A percentile compares a stretch with the other conserved stretches of the same genome.
These are phyloP conservation scores for Lypha dubia DNA, from an alignment of 2,888 invertebrate genomes.

Conservation along the genomic window DNA sequence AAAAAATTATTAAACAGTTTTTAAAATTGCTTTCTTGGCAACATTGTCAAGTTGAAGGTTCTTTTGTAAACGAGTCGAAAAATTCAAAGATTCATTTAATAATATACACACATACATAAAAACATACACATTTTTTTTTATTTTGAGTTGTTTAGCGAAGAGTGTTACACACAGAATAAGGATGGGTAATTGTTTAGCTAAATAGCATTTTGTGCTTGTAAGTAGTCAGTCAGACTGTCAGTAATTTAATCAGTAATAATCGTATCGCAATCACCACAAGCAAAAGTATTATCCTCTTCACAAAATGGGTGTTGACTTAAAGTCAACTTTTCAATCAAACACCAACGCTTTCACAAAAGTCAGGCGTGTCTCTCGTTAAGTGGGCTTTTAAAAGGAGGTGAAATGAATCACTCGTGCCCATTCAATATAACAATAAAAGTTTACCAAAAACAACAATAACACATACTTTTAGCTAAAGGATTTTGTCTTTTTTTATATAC, in stretches of 20 bases:
- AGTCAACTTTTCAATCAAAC: slow-evolving; percentile 66
- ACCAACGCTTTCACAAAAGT: slow-evolving; percentile 56
- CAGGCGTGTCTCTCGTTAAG: slow-evolving; percentile 70
- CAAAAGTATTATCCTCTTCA: slow-evolving; percentile 59
- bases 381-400: slow-evolving; percentile 65
- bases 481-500: slow-evolving; percentile 23
- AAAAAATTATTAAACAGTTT: not conserved
- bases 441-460: slow-evolving; percentile 12
- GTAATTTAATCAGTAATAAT: slow-evolving; percentile 43
- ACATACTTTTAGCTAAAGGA: slow-evolving; percentile 25
- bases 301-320: slow-evolving; percentile 70
- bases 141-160: not conserved
- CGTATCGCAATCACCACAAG: slow-evolving; percentile 57
- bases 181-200: slow-evolving; percentile 58
- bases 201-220: slow-evolving; percentile 50
- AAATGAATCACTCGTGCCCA: slow-evolving; percentile 28
- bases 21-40: not conserved
- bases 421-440: slow-evolving; percentile 14
- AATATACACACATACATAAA: not conserved
- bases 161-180: slow-evolving; percentile 33
- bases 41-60: not conserved
- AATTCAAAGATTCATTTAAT: slow-evolving; percentile 10
- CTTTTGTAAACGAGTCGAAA: not conserved
- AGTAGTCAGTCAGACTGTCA: slow-evolving; percentile 34
- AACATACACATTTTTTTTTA: not conserved